These are phyloP conservation scores for Ceratoteleas bidentatus DNA, from an alignment of 1,140 invertebrate genomes.

Conservation along the genomic window DNA sequence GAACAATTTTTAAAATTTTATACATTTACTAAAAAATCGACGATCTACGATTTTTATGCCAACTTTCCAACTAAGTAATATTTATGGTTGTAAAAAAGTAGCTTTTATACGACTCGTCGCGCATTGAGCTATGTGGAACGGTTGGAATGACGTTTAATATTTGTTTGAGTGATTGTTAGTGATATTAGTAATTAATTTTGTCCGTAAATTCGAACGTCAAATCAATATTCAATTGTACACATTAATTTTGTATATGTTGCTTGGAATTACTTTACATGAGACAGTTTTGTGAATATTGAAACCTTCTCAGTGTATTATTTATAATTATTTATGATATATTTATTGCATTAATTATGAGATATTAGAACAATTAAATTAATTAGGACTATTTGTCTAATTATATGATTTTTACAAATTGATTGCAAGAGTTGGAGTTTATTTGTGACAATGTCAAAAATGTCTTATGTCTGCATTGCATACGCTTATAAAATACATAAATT, in stretches of 20 bases:
- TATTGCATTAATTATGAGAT: too few species aligned
- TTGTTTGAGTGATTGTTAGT: background rate
- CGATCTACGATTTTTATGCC: background rate
- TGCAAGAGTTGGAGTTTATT: too few species aligned
- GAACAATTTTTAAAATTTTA: background rate
- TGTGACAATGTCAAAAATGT: too few species aligned
- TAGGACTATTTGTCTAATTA: too few species aligned
- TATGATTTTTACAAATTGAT: too few species aligned
- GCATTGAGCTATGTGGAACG: background rate
- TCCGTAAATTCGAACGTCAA: background rate
- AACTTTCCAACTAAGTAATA: background rate
- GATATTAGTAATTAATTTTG: slow-evolving; percentile 1
- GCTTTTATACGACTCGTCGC: background rate
- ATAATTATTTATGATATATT: background rate
- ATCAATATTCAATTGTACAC: background rate
- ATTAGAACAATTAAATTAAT: too few species aligned
- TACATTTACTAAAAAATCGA: background rate
- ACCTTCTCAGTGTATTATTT: background rate
- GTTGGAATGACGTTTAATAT: background rate
- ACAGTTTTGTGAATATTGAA: background rate
- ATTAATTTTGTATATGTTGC: slow-evolving; percentile 2
- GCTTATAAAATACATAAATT: too few species aligned
- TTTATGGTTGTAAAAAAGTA: background rate
- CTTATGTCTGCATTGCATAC: too few species aligned
- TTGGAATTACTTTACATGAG: background rate